Evolutionary conservation across 1,140 invertebrate species (phyloP), one percentile per base, ranked within the genome.

Genomic region (Aradophagus sp.): DNA sequence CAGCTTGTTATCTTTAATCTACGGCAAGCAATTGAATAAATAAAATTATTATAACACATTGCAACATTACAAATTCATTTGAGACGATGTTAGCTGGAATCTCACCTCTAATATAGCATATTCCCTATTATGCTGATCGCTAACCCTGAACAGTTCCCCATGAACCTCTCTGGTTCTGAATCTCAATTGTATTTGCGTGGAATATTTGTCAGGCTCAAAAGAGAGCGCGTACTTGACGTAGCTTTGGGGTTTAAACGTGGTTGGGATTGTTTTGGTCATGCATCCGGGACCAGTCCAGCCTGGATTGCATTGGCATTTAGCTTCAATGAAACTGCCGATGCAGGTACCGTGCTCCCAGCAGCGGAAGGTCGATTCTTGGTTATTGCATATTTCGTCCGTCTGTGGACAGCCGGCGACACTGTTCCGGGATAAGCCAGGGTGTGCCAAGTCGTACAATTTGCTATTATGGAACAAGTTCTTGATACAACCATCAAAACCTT

Each of bases 151-250:
- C 2, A 97, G 85, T 87, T 97, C 95, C 1, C 96, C 97, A 73
- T 95, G 92, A 38, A 92, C 91, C 81, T 99, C 95, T 14, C 97
- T 88, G 0, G 97, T 99, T 68, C 97, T 88, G 85, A 98, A 98
- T 55, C 94, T 87, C 20, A 99, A 80, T 80, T 98, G 96, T 53
- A 99, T 91, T 78, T 96, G 93, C 0, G 95, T 97, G 10, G 92
- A 93, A 76, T 95, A 98, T 45, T 93, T 89, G 77, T 97, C 94
- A 1, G 95, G 95, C 77, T 97, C 95, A 79, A 98, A 98, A 34
- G 94, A 97, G 2, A 98, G 85, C 1, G 95, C 95, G 84, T 98
- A 99, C 78, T 97, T 96, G 3, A 99, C 94, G 83, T 97, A 99
- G 71, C 95, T 97, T 79, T 96, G 93, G 0, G 91, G 89, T 78